A percentile compares a stretch with the other conserved stretches of the same genome.
These are phyloP conservation scores for Daktulosphaira vitifoliae DNA, from an alignment of 1,140 invertebrate genomes.

Conservation along the genomic window DNA sequence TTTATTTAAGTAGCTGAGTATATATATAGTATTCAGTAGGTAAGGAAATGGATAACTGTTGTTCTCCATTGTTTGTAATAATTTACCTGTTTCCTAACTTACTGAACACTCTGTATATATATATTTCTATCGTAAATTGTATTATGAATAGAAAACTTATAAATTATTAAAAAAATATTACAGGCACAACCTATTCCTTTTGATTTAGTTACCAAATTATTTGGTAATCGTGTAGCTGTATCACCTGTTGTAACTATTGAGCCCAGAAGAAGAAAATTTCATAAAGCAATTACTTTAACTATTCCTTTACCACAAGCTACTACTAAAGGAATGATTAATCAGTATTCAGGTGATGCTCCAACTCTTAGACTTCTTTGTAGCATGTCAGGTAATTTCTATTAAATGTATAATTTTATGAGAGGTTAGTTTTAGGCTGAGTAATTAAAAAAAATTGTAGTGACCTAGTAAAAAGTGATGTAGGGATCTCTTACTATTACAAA, in stretches of 20 bases:
- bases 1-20: no score
- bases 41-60: no score
- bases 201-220: slow-evolving; percentile 71
- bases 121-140: no score
- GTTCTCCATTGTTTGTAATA: no score
- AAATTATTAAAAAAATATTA: no score
- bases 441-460: no score
- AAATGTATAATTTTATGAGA: background rate
- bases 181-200: slow-evolving; percentile 83
- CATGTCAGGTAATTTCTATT: slow-evolving; percentile 69
- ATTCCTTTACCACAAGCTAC: slow-evolving; percentile 85
- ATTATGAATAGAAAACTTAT: no score
- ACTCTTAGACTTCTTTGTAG: slow-evolving; percentile 83
- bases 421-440: background rate
- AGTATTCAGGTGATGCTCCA: slow-evolving; percentile 70
- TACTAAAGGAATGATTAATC: slow-evolving; percentile 79
- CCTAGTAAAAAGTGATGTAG: no score
- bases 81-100: no score
- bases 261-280: slow-evolving; percentile 88
- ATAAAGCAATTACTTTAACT: slow-evolving; percentile 90
- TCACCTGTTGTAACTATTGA: slow-evolving; percentile 96
- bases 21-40: no score
- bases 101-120: no score
- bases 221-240: slow-evolving; percentile 85
- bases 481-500: no score